Base-by-base conservation (phyloP, 2,888 invertebrate genomes). In the Lissonota sp. region DNA sequence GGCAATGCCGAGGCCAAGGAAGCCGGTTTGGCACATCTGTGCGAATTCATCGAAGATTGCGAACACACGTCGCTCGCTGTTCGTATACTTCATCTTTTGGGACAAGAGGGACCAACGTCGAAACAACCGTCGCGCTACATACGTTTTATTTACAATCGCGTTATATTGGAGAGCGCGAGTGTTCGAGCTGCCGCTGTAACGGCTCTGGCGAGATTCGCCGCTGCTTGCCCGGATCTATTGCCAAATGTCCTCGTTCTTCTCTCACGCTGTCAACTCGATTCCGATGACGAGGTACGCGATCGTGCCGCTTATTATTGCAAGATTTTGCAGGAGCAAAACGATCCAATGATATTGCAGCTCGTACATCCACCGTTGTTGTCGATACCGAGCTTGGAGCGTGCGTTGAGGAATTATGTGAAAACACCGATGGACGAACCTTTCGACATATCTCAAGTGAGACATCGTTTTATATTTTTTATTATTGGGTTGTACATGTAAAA, bases 1-100 rank as follows among this genome's bases (percentile, higher is more conserved):
- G 99, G 99, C 90, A 99, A 99, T 92, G 97, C 97, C 0, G 99
- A 99, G 81, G 99, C 99, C 0, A 99, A 99, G 91, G 99, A 99
- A 93, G 97, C 97, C 0, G 99, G 98, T 0, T 93, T 99, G 10
- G 98, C 99, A 0, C 99, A 99, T 93, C 94, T 99, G 3, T 99
- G 99, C 90, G 99, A 99, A 93, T 99, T 99, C 89, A 99, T 99
- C 86, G 99, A 99, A 91, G 99, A 99, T 93, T 99, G 99, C 91
- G 99, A 99, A 89, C 99, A 99, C 92, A 97, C 98, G 0, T 97
- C 98, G 74, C 94, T 99, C 85, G 99, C 99, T 3, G 99, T 99
- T 0, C 95, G 98, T 40, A 99, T 99, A 86, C 94, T 99, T 53
- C 98, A 99, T 94, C 94, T 99, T 72, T 93, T 99, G 0, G 99